Conservation (phyloP, 2,113 vertebrate species). For the Scophthalmus maximus region DNA sequence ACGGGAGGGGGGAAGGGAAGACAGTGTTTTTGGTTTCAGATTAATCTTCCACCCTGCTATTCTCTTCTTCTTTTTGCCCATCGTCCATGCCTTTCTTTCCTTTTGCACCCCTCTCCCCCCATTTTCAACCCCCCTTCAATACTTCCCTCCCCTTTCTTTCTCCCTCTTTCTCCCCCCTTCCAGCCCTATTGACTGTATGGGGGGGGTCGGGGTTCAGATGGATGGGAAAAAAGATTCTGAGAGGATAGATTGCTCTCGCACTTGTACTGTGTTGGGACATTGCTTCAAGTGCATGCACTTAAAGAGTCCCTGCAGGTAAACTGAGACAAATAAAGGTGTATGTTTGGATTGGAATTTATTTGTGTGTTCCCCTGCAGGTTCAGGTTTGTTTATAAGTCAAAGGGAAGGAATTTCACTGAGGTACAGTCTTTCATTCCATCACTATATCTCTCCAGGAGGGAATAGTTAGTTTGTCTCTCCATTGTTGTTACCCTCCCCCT, state of each 20-base stretch:
- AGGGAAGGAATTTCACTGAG: slow-evolving; percentile 56
- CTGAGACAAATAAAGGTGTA: not conserved
- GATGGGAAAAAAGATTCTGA: slow-evolving; percentile 61
- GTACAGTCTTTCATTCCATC: slow-evolving; percentile 82
- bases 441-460: slow-evolving; percentile 78
- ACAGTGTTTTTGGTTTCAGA: slow-evolving; percentile 79
- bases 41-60: slow-evolving; percentile 83
- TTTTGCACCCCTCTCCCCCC: slow-evolving; percentile 69
- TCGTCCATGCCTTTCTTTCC: slow-evolving; percentile 71
- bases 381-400: slow-evolving; percentile 37
- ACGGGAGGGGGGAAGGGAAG: slow-evolving; percentile 55
- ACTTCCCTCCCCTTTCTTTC: slow-evolving; percentile 61
- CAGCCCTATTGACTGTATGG: slow-evolving; percentile 79
- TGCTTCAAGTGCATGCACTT: slow-evolving; percentile 13
- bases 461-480: slow-evolving; percentile 82
- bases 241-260: slow-evolving; percentile 27
- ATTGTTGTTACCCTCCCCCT: slow-evolving; percentile 78
- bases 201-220: slow-evolving; percentile 63
- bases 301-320: slow-evolving; percentile 21
- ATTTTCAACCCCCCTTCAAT: slow-evolving; percentile 72
- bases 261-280: slow-evolving; percentile 25
- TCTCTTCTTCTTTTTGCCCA: slow-evolving; percentile 67
- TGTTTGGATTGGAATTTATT: slow-evolving; percentile 22
- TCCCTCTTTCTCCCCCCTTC: slow-evolving; percentile 45
- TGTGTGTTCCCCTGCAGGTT: slow-evolving; percentile 11